Percentiles rank a stretch among this genome's conserved stretches.
phyloP scores from a whole-genome alignment of 2,797 vertebrate genomes.

The Peromyscus attwateri region DNA sequence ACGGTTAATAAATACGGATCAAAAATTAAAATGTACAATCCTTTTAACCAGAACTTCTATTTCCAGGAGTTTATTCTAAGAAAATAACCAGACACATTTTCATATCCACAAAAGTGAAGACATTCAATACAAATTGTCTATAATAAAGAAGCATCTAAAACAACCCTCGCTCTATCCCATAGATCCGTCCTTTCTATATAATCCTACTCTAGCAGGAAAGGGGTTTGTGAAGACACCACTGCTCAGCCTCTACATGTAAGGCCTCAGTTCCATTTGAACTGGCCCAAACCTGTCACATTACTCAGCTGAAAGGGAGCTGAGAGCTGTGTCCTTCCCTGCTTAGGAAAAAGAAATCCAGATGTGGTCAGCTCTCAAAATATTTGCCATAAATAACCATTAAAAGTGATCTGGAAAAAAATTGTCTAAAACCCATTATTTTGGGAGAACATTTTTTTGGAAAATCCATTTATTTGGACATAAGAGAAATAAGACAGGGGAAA shows the following conservation, averaged over 20 bases:
- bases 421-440: neutral
- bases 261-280: neutral
- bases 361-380: neutral
- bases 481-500: neutral
- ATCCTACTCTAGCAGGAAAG: neutral
- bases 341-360: neutral
- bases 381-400: neutral
- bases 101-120: neutral
- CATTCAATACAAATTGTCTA: neutral
- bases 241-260: neutral
- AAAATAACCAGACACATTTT: neutral
- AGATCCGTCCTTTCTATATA: neutral
- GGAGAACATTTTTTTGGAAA: neutral
- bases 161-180: neutral
- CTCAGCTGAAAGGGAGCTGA: neutral
- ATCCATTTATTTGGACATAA: neutral
- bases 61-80: neutral
- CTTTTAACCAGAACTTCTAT: conserved; percentile 46
- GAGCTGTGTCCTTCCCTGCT: neutral
- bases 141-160: conserved; percentile 25
- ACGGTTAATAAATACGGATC: neutral
- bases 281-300: neutral
- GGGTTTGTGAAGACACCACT: neutral
- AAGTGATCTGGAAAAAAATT: neutral
- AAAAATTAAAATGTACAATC: conserved; percentile 17